Base-by-base conservation (phyloP, 1,140 invertebrate species). In the Lordiphosa stackelbergi region DNA sequence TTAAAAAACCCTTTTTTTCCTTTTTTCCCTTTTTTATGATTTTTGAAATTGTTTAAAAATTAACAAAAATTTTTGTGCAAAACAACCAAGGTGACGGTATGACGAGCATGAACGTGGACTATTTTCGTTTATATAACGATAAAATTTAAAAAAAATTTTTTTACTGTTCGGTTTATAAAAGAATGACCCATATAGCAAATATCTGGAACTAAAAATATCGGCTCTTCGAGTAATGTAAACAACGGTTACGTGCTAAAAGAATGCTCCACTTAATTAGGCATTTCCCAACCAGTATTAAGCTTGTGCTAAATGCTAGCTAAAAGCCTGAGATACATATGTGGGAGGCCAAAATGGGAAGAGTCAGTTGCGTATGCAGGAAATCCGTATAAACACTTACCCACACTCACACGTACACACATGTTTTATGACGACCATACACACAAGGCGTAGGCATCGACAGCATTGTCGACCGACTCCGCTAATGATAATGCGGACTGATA, bases 401-500 rank as follows among this genome's bases (percentile, higher is more conserved):
- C 34, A 52, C 28, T 1, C 16, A 22, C 9, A 53, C n/a, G 42
- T 19, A 43, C 40, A 22, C 28, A 43, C 10, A 35, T 38, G 6
- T 19, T 19, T 42, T 10, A 31, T 31, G 24, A 10, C 40, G 1
- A 19, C 28, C 22, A 66, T 47, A 28, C 47, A 35, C 48, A 13
- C 10, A 35, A 49, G 13, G 16, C 63, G 37, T 36, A 42, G 42
- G 38, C 47, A 69, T 77, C 60, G 69, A 34, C 43, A 43, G 10
- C 45, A 58, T 46, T 34, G 43, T 24, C 11, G 24, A 43, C 36
- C 60, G 37, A 54, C 45, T 54, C 48, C 48, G 49, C 64, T 63
- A 65, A 77, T 78, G 73, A 79, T 65, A 61, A 73, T 77, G 55
- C 49, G 73, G 31, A 59, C 59, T 77, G 69, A 77, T 77, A 79